A percentile compares a stretch with the other conserved stretches of the same genome.
These are phyloP conservation scores for Ispidina lecontei DNA, from an alignment of 2,797 vertebrate genomes.

Conservation along the genomic window DNA sequence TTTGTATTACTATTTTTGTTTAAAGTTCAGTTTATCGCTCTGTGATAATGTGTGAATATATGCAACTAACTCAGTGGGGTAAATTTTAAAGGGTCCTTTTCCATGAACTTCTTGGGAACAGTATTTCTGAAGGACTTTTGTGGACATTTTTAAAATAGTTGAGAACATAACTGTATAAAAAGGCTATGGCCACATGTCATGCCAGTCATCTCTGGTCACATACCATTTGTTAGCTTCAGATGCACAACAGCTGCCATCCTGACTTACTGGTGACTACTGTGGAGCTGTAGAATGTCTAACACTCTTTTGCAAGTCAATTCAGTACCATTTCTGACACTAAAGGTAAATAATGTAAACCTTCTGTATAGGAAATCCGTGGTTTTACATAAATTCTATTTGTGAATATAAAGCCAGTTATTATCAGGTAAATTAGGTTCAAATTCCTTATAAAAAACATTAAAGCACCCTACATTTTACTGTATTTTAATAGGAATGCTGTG, in stretches of 20 bases:
- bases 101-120: conserved; percentile 50
- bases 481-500: not conserved
- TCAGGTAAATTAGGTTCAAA: not conserved
- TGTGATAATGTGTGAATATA: conserved; percentile 53
- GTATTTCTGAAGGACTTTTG: conserved; percentile 65
- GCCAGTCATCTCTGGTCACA: conserved; percentile 78
- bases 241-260: conserved; percentile 75
- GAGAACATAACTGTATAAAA: conserved; percentile 69
- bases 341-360: not conserved
- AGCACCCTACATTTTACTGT: not conserved
- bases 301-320: conserved; percentile 4
- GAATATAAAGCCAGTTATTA: not conserved
- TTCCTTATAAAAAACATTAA: not conserved
- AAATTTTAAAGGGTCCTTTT: conserved; percentile 41
- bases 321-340: not conserved
- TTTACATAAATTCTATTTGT: not conserved
- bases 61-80: conserved; percentile 11
- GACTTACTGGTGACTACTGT: conserved; percentile 63
- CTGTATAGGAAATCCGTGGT: not conserved
- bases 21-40: conserved; percentile 22
- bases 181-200: conserved; percentile 69
- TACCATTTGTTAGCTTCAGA: conserved; percentile 79
- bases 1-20: conserved; percentile 21
- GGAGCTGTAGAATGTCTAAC: conserved; percentile 3
- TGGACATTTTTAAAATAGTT: conserved; percentile 73